Conservation (phyloP, 1,140 invertebrate species). For the Brachionus koreanus region DNA sequence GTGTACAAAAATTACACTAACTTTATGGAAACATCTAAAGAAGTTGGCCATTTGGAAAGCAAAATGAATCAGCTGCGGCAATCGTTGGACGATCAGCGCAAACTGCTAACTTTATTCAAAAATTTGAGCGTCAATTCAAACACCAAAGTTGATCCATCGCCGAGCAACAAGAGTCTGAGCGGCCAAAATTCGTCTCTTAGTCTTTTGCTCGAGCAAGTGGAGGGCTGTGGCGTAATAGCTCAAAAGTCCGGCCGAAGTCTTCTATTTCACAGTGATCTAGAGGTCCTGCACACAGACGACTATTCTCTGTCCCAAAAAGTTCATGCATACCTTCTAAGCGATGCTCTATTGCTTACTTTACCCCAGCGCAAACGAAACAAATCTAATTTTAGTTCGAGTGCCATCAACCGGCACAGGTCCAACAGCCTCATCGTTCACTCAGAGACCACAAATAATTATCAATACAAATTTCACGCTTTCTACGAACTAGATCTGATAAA, state of each 20-base stretch:
- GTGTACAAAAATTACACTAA: slow-evolving; percentile 42
- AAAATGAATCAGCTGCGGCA: slow-evolving; percentile 40
- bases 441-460: neutral
- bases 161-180: neutral
- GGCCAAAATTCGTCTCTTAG: slow-evolving; percentile 10
- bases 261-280: slow-evolving; percentile 36
- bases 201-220: slow-evolving; percentile 30
- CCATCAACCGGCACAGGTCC: neutral
- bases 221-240: slow-evolving; percentile 29
- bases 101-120: slow-evolving; percentile 35
- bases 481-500: slow-evolving; percentile 28
- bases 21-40: slow-evolving; percentile 43
- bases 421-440: neutral
- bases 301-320: slow-evolving; percentile 39
- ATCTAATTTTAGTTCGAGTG: neutral
- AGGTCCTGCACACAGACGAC: slow-evolving; percentile 34
- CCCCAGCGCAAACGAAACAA: slow-evolving; percentile 31
- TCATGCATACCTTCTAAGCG: slow-evolving; percentile 7
- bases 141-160: neutral
- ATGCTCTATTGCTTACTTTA: neutral
- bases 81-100: slow-evolving; percentile 37
- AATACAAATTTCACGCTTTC: slow-evolving; percentile 42
- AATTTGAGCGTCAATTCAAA: neutral
- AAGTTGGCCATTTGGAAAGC: slow-evolving; percentile 32
- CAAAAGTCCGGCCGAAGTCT: slow-evolving; percentile 34